Evolutionary conservation across 2,113 vertebrate genomes (phyloP).

Genomic region (Tautogolabrus adspersus): DNA sequence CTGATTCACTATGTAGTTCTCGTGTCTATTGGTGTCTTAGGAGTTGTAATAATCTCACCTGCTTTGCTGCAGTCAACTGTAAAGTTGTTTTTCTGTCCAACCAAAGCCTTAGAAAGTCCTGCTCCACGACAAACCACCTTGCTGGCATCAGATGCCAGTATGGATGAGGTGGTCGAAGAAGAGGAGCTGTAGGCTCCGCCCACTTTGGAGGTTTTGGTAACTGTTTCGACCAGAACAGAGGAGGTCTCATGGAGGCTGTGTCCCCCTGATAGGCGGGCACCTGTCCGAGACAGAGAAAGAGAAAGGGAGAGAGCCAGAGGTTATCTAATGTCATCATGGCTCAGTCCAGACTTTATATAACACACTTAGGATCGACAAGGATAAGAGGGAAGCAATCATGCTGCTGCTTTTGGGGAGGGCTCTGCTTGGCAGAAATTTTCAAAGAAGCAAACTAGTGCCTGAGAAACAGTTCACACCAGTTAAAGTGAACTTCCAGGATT

Average conservation of each 20-base stretch:
- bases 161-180: slow-evolving; percentile 76
- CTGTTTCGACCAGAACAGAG: slow-evolving; percentile 92
- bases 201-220: slow-evolving; percentile 88
- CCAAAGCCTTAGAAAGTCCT: slow-evolving; percentile 88
- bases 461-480: slow-evolving; percentile 24
- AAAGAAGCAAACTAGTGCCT: not conserved
- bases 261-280: slow-evolving; percentile 91
- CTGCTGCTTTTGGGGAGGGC: slow-evolving; percentile 16
- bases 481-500: slow-evolving; percentile 24
- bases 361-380: slow-evolving; percentile 26
- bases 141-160: slow-evolving; percentile 90
- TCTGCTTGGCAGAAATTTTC: slow-evolving; percentile 5
- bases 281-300: slow-evolving; percentile 68
- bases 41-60: slow-evolving; percentile 77
- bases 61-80: slow-evolving; percentile 96
- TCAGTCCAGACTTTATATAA: slow-evolving; percentile 54
- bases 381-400: slow-evolving; percentile 22
- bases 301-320: not conserved
- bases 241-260: slow-evolving; percentile 97
- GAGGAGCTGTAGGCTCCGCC: slow-evolving; percentile 85
- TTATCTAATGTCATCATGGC: slow-evolving; percentile 33
- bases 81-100: slow-evolving; percentile 95
- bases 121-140: slow-evolving; percentile 92
- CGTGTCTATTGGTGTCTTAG: not conserved
- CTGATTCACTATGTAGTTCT: not conserved